Evolutionary conservation across 2,797 vertebrate species (phyloP), one percentile per base, ranked within the genome.

Genomic region (Pangasius sanitwongsei): DNA sequence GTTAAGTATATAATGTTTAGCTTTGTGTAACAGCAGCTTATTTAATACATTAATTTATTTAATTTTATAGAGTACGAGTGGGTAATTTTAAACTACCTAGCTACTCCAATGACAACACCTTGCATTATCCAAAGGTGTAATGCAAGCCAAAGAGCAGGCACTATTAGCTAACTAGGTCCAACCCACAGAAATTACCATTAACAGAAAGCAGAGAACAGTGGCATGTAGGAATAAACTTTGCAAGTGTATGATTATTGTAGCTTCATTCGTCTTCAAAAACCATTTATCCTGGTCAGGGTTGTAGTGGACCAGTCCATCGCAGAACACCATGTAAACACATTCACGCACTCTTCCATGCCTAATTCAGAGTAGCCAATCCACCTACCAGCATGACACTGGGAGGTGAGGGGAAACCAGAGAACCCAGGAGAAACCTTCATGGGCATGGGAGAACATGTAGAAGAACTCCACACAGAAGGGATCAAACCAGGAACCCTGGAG

Each of bases 341-440:
- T 82, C 3, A 82, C 11, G 0, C 25, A 48, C 61, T 41, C 59
- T 50, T 65, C 34, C 15, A 23, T 53, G 61, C 83, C n/a, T 67
- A 85, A 65, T 83, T 16, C 61, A 83, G 12, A 48, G 59, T 28
- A 20, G 41, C 41, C 41, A 84, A 12, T 85, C 44, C 61, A 85
- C 18, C 16, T 25, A 53, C 65, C 8, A 44, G 8, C 53, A 65
- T 83, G 37, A 65, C 18, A 85, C 41, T 85, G 44, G 48, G 16
- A 85, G 28, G 16, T 69, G n/a, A 9, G n/a, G 25, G 20, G 18
- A 85, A 37, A 50, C 11, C 2, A 37, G 20, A 37, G 6, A 55
- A 34, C n/a, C n/a, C 20, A 70, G 11, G 37, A 34, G 23, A 61
- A 61, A 41, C 34, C 25, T 23, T 31, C 11, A 34, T 48, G 11